phyloP scores from a whole-genome alignment of 2,888 invertebrate genomes.

The Tetheella fluctuosa region DNA sequence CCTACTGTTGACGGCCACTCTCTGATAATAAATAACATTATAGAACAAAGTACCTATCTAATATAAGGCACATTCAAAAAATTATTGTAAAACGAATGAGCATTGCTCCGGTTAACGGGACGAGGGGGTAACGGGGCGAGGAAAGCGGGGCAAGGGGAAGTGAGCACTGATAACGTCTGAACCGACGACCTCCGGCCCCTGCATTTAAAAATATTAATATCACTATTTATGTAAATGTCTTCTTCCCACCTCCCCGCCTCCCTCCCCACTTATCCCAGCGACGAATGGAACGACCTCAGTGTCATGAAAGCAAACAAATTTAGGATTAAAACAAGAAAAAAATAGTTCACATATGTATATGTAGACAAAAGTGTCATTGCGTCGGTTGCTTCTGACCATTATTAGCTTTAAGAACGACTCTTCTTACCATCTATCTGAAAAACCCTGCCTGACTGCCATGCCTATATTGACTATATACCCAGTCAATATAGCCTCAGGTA shows the following conservation, averaged over 20 bases:
- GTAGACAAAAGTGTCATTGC: background rate
- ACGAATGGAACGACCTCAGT: background rate
- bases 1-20: too few relatives aligned
- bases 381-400: background rate
- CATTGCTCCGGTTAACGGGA: background rate
- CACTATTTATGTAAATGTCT: constrained; percentile 58
- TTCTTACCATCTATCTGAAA: too few relatives aligned
- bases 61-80: too few relatives aligned
- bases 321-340: background rate
- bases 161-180: constrained; percentile 55
- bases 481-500: too few relatives aligned
- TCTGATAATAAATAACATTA: too few relatives aligned
- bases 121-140: constrained; percentile 12
- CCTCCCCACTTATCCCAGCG: constrained; percentile 17
- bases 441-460: too few relatives aligned
- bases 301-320: background rate
- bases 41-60: too few relatives aligned
- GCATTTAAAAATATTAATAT: constrained; percentile 62
- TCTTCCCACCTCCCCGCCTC: constrained; percentile 22
- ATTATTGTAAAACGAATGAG: too few relatives aligned
- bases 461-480: too few relatives aligned
- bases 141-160: constrained; percentile 27
- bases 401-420: background rate
- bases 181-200: constrained; percentile 64
- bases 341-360: too few relatives aligned